These are phyloP conservation scores for Poeciliopsis retropinna DNA, from an alignment of 2,113 vertebrate species.

Conservation along the genomic window DNA sequence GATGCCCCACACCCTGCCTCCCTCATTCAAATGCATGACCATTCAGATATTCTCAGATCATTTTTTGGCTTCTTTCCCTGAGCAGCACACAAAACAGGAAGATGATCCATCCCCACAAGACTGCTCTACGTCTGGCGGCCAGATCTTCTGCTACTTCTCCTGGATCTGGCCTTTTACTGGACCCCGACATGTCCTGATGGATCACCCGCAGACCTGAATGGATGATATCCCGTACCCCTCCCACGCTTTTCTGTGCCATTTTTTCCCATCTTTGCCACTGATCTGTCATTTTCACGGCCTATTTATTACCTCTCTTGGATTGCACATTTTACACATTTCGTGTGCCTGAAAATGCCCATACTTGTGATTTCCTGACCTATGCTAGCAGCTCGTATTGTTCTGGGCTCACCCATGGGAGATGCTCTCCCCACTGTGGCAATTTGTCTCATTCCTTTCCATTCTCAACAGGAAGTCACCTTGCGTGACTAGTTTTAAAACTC, in stretches of 20 bases:
- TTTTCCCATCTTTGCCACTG: conserved; percentile 53
- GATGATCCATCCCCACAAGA: conserved; percentile 53
- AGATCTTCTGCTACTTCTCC: conserved; percentile 59
- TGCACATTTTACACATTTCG: conserved; percentile 25
- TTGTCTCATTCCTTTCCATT: conserved; percentile 36
- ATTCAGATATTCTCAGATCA: conserved; percentile 39
- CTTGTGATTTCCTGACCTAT: conserved; percentile 39
- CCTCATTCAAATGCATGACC: conserved; percentile 52
- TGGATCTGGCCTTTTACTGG: conserved; percentile 59
- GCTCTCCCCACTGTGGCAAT: conserved; percentile 25
- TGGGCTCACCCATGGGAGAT: conserved; percentile 19
- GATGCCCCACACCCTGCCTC: conserved; percentile 37
- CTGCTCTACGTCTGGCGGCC: conserved; percentile 60
- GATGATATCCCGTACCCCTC: conserved; percentile 47
- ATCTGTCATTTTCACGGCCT: conserved; percentile 61
- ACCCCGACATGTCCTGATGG: conserved; percentile 64
- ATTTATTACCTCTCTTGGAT: conserved; percentile 52
- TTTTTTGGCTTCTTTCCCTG: conserved; percentile 20
- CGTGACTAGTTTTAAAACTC: conserved; percentile 3
- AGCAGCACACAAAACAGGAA: conserved; percentile 12
- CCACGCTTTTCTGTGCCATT: conserved; percentile 50
- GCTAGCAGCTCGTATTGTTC: conserved; percentile 16
- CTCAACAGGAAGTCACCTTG: background rate
- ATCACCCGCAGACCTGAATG: conserved; percentile 65
- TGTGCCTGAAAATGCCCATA: conserved; percentile 50